Evolutionary conservation across 1,140 invertebrate species (phyloP), one percentile per base, ranked within the genome.

Genomic region (Papilio polytes): DNA sequence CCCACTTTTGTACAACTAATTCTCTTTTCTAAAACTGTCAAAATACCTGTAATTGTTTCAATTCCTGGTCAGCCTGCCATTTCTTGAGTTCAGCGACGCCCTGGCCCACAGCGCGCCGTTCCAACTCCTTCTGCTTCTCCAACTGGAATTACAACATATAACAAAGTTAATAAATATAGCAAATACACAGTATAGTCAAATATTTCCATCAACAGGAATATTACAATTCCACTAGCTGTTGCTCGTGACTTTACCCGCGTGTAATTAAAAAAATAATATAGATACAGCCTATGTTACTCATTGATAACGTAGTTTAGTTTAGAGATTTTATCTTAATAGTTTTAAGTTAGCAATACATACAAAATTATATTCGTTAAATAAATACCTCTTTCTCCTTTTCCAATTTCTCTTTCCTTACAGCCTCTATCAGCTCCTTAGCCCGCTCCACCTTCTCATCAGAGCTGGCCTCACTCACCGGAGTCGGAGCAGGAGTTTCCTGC

Each of bases 21-120:
- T 26, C n/a, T n/a, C n/a, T n/a, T n/a, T n/a, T n/a, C 31, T 36
- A 36, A 36, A 36, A 36, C 31, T 3, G 4, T 3, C 31, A 36
- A 41, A 41, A 1, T 82, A 94, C 93, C 89, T 94, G 92, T 80
- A 94, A 88, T 10, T 97, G 96, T 85, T 97, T 97, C 3, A 97
- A 84, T 86, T 98, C 97, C 85, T 97, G 95, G 3, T 98, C 98
- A 51, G 97, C 96, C 84, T 97, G 97, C 92, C 96, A 96, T 81
- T 96, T 94, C 87, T 97, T 97, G 66, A 97, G 88, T 86, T 97
- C 97, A 70, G 97, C 96, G 0, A 98, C 89, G 20, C 97, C 97
- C 86, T 97, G 96, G 0, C 97, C 97, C 31, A 96, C 88, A 83
- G 96, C 95, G 3, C 98, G 95, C 10, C 98, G 95, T 82, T 98